Conservation (phyloP, 2,797 vertebrate species). For the Sarcophilus harrisii region DNA sequence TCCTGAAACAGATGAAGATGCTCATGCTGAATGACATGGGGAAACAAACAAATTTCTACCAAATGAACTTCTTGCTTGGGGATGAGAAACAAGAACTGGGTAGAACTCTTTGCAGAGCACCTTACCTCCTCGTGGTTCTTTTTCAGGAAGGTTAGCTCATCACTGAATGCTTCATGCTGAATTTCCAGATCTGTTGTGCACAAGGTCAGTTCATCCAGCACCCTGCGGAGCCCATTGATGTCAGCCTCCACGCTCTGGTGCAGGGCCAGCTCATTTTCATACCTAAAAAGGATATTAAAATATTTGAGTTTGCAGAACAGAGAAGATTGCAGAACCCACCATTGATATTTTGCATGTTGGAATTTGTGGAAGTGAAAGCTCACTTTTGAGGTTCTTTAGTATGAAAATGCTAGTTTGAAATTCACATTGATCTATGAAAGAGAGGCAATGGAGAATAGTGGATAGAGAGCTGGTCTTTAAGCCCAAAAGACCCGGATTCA, state of each 20-base stretch:
- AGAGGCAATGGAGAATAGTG: background rate
- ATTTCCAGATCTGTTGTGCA: slow-evolving; percentile 74
- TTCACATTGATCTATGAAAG: background rate
- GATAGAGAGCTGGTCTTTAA: background rate
- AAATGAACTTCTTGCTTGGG: background rate
- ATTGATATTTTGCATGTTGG: background rate
- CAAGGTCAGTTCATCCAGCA: slow-evolving; percentile 78
- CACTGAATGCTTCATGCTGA: slow-evolving; percentile 73
- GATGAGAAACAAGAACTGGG: accelerated
- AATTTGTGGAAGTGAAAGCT: background rate
- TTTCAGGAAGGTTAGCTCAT: slow-evolving; percentile 90
- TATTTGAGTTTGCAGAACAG: background rate
- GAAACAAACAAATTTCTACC: background rate
- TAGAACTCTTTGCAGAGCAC: background rate
- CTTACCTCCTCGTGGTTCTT: slow-evolving; percentile 92
- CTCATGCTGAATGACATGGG: background rate
- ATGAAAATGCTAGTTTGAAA: background rate
- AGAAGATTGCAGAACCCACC: background rate
- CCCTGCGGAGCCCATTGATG: slow-evolving; percentile 76
- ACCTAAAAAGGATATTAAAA: slow-evolving; percentile 69
- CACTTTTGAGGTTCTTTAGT: background rate
- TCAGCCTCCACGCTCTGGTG: slow-evolving; percentile 78
- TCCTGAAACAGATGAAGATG: slow-evolving; percentile 62
- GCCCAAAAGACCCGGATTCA: background rate
- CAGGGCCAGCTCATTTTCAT: slow-evolving; percentile 81